Percentiles rank a stretch among this genome's conserved stretches.
Evolutionary conservation across 2,113 vertebrate species (phyloP).

Genomic region (Irena cyanogastra): DNA sequence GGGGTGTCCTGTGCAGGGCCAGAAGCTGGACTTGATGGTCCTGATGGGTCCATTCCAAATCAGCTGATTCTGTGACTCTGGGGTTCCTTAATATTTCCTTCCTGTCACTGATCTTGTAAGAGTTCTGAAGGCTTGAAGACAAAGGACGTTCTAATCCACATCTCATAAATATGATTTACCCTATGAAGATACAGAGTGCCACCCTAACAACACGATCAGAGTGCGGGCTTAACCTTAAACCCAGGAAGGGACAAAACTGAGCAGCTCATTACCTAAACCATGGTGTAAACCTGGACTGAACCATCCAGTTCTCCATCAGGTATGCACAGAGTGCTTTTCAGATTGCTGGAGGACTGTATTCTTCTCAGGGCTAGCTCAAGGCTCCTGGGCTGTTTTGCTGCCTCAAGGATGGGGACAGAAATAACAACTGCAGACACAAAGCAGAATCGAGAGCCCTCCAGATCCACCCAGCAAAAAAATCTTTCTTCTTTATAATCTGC

Average conservation of each 20-base stretch:
- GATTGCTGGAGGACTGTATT: not conserved
- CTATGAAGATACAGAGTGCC: not conserved
- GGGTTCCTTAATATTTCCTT: not conserved
- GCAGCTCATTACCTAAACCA: not conserved
- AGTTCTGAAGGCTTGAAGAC: not conserved
- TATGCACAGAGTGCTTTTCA: not conserved
- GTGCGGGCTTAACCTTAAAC: fast-evolving
- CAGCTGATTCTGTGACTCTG: not conserved
- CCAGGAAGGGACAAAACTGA: not conserved
- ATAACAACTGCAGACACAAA: not conserved
- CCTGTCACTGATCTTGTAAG: not conserved
- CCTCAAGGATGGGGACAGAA: not conserved
- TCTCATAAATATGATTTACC: not conserved
- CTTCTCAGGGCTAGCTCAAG: not conserved
- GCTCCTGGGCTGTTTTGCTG: not conserved
- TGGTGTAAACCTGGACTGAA: fast-evolving
- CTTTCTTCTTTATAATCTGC: not conserved
- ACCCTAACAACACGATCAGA: not conserved
- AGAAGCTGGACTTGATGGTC: fast-evolving
- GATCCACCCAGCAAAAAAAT: not conserved
- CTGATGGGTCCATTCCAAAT: not conserved
- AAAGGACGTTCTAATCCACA: not conserved
- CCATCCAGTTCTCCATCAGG: not conserved
- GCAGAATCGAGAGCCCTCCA: not conserved
- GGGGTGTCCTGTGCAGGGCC: not conserved